Evolutionary conservation across 2,113 vertebrate genomes (phyloP).

Genomic region (Cercopithecus mona): DNA sequence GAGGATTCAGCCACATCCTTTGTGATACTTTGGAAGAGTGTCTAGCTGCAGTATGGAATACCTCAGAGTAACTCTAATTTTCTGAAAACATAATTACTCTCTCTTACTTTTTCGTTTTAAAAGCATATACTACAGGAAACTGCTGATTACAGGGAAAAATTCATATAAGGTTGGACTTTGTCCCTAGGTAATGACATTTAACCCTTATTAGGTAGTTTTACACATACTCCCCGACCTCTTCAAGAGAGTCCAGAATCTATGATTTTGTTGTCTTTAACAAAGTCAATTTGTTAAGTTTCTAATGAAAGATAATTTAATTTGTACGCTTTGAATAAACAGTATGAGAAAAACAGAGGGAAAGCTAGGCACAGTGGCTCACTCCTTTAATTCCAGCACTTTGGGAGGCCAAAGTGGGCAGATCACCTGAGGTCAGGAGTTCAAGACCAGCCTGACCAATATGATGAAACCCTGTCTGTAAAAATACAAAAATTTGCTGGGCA

Average conservation of each 20-base stretch:
- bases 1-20: not conserved
- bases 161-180: not conserved
- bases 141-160: not conserved
- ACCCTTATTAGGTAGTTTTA: not conserved
- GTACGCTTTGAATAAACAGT: not conserved
- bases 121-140: not conserved
- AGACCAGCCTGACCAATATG: too few relatives aligned
- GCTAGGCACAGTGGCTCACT: too few relatives aligned
- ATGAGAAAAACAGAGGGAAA: not conserved
- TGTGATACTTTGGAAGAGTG: not conserved
- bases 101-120: not conserved
- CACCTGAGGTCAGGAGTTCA: too few relatives aligned
- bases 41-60: not conserved
- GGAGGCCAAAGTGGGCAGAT: too few relatives aligned
- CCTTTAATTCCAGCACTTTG: too few relatives aligned
- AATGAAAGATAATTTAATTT: constrained; percentile 2
- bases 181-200: constrained; percentile 14
- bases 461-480: too few relatives aligned
- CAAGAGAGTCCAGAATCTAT: not conserved
- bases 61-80: not conserved
- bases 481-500: too few relatives aligned
- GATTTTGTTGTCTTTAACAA: constrained; percentile 7
- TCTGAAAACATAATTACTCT: constrained; percentile 1
- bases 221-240: not conserved
- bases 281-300: not conserved